Conservation (phyloP, 2,888 invertebrate species). For the Hipparchia sbordonii region DNA sequence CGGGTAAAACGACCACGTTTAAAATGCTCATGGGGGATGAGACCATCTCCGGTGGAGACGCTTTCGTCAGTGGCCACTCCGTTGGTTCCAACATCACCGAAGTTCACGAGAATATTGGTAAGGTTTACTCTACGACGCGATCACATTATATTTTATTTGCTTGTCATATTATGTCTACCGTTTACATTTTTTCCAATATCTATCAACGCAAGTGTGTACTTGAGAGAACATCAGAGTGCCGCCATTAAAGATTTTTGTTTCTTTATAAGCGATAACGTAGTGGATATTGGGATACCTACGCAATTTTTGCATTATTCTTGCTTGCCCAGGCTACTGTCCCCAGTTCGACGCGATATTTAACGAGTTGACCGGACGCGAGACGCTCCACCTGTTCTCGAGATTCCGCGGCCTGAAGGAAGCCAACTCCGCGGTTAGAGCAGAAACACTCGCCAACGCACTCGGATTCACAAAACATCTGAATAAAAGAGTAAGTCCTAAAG, state of each 20-base stretch:
- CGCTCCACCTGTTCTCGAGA: slow-evolving; percentile 84
- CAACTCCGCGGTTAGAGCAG: slow-evolving; percentile 66
- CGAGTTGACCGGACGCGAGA: slow-evolving; percentile 88
- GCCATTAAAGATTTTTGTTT: too few relatives aligned
- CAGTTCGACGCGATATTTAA: slow-evolving; percentile 89
- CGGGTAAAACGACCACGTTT: slow-evolving; percentile 94
- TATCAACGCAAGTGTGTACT: too few relatives aligned
- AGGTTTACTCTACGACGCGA: slow-evolving; percentile 25
- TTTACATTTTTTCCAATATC: too few relatives aligned
- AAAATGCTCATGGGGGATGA: slow-evolving; percentile 95
- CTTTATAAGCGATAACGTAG: too few relatives aligned
- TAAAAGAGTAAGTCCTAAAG: slow-evolving; percentile 67
- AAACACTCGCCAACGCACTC: slow-evolving; percentile 78
- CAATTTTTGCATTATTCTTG: background rate
- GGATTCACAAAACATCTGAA: slow-evolving; percentile 85
- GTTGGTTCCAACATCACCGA: slow-evolving; percentile 78
- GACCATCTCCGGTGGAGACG: slow-evolving; percentile 86
- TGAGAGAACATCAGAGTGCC: too few relatives aligned
- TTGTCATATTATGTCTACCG: too few relatives aligned
- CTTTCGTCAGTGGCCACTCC: slow-evolving; percentile 84
- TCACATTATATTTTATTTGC: too few relatives aligned
- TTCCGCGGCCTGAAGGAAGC: slow-evolving; percentile 84
- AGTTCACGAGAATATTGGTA: slow-evolving; percentile 84
- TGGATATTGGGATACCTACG: too few relatives aligned
- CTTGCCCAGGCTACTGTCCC: slow-evolving; percentile 85